Conservation (phyloP, 2,113 vertebrate genomes). For the Cnemophilus loriae region DNA sequence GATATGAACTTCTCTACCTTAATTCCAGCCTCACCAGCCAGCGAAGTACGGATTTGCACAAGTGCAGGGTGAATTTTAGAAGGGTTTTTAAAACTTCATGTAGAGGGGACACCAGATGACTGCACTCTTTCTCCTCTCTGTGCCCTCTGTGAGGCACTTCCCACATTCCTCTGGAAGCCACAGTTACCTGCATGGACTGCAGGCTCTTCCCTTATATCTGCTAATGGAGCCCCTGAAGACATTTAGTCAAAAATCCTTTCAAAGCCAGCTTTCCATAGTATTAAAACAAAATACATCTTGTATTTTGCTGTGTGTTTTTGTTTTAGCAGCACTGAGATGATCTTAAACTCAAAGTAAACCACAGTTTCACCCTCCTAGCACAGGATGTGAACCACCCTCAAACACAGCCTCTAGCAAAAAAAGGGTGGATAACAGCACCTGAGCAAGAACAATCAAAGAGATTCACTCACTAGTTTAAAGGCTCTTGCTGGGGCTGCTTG, state of each 20-base stretch:
- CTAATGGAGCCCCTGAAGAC: neutral
- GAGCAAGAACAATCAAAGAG: neutral
- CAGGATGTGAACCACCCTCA: neutral
- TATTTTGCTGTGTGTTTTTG: neutral
- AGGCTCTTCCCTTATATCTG: neutral
- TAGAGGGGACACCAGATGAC: neutral
- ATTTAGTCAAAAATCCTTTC: neutral
- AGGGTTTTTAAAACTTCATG: neutral
- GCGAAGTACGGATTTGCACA: neutral
- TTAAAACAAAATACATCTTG: neutral
- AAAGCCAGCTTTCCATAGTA: neutral
- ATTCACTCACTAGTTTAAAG: conserved; percentile 82
- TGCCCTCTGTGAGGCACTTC: neutral
- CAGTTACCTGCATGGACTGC: neutral
- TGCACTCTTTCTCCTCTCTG: neutral
- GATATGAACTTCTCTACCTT: neutral
- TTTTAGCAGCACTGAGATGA: neutral
- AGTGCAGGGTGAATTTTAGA: neutral
- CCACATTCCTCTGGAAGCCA: neutral
- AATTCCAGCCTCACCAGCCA: neutral
- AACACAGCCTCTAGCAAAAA: neutral
- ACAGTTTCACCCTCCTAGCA: neutral
- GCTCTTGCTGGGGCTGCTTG: conserved; percentile 87
- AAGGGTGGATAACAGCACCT: neutral
- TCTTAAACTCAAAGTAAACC: neutral